These are phyloP conservation scores for Tiliacea aurago DNA, from an alignment of 2,888 invertebrate genomes.

Conservation along the genomic window DNA sequence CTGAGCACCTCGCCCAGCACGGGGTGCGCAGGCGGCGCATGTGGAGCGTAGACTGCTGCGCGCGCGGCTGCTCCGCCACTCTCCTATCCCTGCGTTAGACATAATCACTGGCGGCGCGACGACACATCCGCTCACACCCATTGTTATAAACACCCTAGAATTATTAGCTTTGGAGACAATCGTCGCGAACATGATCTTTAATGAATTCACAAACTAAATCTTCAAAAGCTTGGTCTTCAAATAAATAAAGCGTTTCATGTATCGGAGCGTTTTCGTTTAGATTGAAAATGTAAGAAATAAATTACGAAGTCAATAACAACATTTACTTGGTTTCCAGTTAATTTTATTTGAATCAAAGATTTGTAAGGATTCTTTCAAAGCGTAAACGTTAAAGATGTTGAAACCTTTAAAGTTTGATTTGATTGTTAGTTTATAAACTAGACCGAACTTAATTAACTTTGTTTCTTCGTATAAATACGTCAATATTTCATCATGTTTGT, in stretches of 20 bases:
- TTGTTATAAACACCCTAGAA: slow-evolving; percentile 73
- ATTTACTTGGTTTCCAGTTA: slow-evolving; percentile 70
- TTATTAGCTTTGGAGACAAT: slow-evolving; percentile 62
- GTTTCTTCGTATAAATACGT: neutral
- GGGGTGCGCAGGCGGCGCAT: slow-evolving; percentile 95
- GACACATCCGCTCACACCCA: slow-evolving; percentile 73
- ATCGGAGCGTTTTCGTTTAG: slow-evolving; percentile 66
- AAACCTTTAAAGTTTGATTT: slow-evolving; percentile 62
- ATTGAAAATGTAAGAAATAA: slow-evolving; percentile 28
- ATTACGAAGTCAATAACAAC: slow-evolving; percentile 46
- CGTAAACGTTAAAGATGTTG: slow-evolving; percentile 60
- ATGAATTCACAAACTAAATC: slow-evolving; percentile 46
- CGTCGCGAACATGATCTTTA: slow-evolving; percentile 62
- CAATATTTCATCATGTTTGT: neutral
- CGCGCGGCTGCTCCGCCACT: slow-evolving; percentile 83
- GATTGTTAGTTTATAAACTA: slow-evolving; percentile 36
- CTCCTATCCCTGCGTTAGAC: slow-evolving; percentile 91
- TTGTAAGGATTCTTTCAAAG: slow-evolving; percentile 70
- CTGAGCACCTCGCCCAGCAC: slow-evolving; percentile 95
- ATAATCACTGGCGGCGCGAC: slow-evolving; percentile 86
- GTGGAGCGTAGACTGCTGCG: slow-evolving; percentile 90
- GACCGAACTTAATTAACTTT: slow-evolving; percentile 23
- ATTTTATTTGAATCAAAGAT: slow-evolving; percentile 66
- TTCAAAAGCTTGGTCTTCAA: slow-evolving; percentile 39
- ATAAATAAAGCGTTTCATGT: slow-evolving; percentile 50